Evolutionary conservation across 2,113 vertebrate genomes (phyloP), one percentile per base, ranked within the genome.

Genomic region (Mesembrinibis cayennensis): DNA sequence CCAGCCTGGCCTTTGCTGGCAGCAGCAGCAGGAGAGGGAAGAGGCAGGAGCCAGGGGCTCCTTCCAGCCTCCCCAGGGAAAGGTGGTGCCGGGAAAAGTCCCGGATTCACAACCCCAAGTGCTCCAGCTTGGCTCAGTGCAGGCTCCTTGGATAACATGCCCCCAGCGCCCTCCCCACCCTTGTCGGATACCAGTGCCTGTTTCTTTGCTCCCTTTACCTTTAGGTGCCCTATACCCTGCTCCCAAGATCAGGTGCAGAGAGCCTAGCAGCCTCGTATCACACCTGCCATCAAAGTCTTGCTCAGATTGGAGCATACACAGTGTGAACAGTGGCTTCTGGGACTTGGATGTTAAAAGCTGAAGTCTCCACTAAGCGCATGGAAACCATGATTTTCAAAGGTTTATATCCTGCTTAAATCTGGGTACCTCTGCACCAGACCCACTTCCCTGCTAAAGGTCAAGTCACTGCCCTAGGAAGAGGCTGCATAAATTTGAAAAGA

Each of bases 81-180:
- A 58, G 34, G 2, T 53, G 27, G 30, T 73, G 19, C 25, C 6
- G 16, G 62, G 45, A 84, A 72, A 67, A 85, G 16, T 20, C 52
- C 18, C 3, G 1, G 62, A 82, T 80, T 86, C 62, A 76, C 38
- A 79, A 8, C 21, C 55, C 5, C 4, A 66, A 15, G 26, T 0
- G 1, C 44, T 93, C n/a, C 5, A 1, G 45, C 27, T 59, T 2
- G 1, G 42, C 3, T 87, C 34, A 0, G 0, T 38, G 29, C 59
- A 52, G 30, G 6, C 15, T 73, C 34, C 34, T 69, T 87, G 55
- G 34, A 30, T 56, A 15, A 62, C 30, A 13, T 49, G 42, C 11
- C 16, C 34, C 30, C 42, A 44, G 30, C 7, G 55, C 27, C n/a
- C 52, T 6, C 26, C 56, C 15, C 34, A 12, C 18, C 30, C 53